Conservation (phyloP, 2,113 vertebrate genomes). For the Seriola quinqueradiata region DNA sequence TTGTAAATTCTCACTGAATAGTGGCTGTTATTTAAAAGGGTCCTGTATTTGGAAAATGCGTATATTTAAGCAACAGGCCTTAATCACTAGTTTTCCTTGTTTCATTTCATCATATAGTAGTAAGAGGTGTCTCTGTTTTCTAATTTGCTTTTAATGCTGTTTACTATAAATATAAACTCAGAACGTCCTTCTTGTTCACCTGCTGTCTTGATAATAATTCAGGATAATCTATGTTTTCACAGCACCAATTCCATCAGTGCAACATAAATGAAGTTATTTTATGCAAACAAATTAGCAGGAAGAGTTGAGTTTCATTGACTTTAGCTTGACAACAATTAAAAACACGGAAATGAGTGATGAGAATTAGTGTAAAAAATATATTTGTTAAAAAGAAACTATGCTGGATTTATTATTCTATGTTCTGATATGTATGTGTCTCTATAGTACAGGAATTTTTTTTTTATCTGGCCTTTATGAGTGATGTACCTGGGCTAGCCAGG, state of each 20-base stretch:
- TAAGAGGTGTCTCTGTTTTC: neutral
- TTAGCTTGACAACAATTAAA: neutral
- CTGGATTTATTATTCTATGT: neutral
- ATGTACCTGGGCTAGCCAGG: neutral
- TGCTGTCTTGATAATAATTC: neutral
- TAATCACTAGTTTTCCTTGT: too few relatives aligned
- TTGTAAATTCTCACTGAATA: too few relatives aligned
- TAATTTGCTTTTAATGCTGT: neutral
- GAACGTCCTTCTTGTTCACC: neutral
- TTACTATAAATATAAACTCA: neutral
- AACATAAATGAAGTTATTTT: neutral
- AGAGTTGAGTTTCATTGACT: neutral
- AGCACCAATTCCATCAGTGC: too few relatives aligned
- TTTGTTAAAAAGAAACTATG: too few relatives aligned
- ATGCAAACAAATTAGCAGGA: neutral
- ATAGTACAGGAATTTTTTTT: too few relatives aligned
- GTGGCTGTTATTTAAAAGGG: neutral
- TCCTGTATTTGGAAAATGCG: neutral
- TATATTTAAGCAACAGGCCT: neutral
- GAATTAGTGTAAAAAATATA: too few relatives aligned
- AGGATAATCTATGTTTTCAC: neutral
- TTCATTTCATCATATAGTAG: neutral
- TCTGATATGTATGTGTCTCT: neutral
- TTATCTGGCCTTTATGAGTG: too few relatives aligned
- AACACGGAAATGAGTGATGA: neutral